A percentile compares a stretch with the other conserved stretches of the same genome.
phyloP scores from a whole-genome alignment of 2,888 invertebrate genomes.

The Brachyptera putata region DNA sequence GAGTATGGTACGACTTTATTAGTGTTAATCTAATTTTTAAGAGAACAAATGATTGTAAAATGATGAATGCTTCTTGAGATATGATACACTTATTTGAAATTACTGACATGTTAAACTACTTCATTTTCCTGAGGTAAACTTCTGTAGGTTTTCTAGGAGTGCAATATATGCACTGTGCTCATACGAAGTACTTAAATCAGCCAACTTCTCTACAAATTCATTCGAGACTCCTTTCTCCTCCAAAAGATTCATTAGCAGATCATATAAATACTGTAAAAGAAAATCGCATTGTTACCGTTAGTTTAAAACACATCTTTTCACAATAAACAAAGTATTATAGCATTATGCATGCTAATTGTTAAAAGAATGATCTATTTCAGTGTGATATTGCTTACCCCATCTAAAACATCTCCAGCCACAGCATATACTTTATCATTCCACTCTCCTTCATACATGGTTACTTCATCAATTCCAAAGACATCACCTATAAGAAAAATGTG shows the following conservation, averaged over 20 bases:
- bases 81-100: too few relatives aligned
- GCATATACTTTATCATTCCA: conserved; percentile 84
- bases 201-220: conserved; percentile 85
- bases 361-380: neutral
- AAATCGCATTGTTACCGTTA: too few relatives aligned
- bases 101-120: too few relatives aligned
- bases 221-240: conserved; percentile 95
- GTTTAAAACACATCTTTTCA: neutral
- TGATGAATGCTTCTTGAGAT: too few relatives aligned
- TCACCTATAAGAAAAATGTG: conserved; percentile 75
- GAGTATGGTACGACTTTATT: too few relatives aligned
- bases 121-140: conserved; percentile 67
- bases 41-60: too few relatives aligned
- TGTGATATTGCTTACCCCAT: conserved; percentile 66
- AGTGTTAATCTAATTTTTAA: too few relatives aligned
- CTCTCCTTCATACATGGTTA: conserved; percentile 83
- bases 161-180: conserved; percentile 91
- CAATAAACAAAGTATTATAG: too few relatives aligned
- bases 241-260: conserved; percentile 87
- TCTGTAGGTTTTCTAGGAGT: conserved; percentile 79
- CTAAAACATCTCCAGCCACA: conserved; percentile 90
- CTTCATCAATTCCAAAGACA: conserved; percentile 88
- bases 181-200: conserved; percentile 84
- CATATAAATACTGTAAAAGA: conserved; percentile 81
- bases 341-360: neutral